Conservation (phyloP, 2,113 vertebrate species). For the Phalacrocorax pelagicus region DNA sequence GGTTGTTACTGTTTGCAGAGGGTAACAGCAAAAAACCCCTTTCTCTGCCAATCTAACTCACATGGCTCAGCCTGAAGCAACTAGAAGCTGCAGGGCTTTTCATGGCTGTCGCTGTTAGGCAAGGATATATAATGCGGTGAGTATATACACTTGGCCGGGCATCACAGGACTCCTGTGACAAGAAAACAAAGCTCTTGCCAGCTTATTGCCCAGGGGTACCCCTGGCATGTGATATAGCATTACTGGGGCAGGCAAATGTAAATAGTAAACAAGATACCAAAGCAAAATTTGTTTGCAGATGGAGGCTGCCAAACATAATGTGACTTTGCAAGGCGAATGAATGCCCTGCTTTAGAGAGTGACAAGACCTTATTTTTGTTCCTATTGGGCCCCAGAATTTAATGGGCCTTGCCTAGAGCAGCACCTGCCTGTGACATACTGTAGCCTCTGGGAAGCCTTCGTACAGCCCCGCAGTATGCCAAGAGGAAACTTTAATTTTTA, state of each 20-base stretch:
- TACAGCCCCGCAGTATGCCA: background rate
- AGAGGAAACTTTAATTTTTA: background rate
- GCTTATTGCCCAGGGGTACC: background rate
- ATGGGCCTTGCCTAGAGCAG: background rate
- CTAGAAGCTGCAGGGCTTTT: background rate
- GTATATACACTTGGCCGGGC: background rate
- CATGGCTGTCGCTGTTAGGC: background rate
- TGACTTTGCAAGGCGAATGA: background rate
- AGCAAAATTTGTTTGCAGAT: background rate
- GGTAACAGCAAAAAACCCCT: background rate
- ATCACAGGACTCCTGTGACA: background rate
- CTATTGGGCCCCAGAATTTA: background rate
- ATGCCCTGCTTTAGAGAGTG: background rate
- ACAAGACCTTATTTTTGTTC: background rate
- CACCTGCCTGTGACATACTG: rapidly evolving
- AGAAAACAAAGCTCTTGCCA: background rate
- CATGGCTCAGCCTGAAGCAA: background rate
- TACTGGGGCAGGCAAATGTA: background rate
- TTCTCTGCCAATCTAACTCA: background rate
- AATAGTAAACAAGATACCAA: background rate
- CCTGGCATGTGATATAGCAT: background rate
- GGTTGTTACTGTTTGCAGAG: background rate
- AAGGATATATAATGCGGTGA: background rate
- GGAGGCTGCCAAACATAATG: background rate
- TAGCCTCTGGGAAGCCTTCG: background rate